Evolutionary conservation across 2,888 invertebrate genomes (phyloP), one percentile per base, ranked within the genome.

Genomic region (Leptopilina syphax): DNA sequence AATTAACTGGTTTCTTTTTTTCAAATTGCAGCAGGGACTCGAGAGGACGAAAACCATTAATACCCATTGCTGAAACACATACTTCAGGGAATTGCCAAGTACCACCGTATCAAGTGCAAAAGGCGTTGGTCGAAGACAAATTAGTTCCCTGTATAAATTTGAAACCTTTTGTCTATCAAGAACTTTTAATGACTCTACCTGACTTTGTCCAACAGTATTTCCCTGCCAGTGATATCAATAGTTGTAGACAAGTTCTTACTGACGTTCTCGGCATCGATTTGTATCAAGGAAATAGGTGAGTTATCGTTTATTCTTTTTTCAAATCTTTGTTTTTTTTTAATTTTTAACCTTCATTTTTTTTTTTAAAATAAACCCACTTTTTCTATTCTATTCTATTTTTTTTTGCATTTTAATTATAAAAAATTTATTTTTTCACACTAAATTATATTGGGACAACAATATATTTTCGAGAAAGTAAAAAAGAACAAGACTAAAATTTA

Each of bases 131-230:
- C 79, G 96, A 96, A 89, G 96, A 95, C 88, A 95, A 95, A 88
- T 94, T 96, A 94, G 95, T 97, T 86, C 96, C 96, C 78, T 97
- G 96, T 92, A 96, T 97, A 90, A 97, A 97, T 92, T 95, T 96
- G 92, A 96, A 97, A 93, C 96, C 97, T 18, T 96, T 95, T 93
- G 95, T 95, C 85, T 96, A 96, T 91, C 94, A 95, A 34, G 97
- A 97, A 91, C 94, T 96, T 88, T 93, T 97, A 89, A 96, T 97
- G 94, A 96, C 97, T 13, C 93, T 97, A 84, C 95, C 96, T 7
- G 97, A 97, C 92, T 94, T 97, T 84, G 95, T 96, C 79, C 94
- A 95, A 89, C 94, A 95, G 92, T 96, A 96, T 93, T 97, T 97
- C 92, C 96, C 96, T 85, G 94, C 94, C 82, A 95, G 96, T 79